Evolutionary conservation across 2,797 vertebrate genomes (phyloP).

Genomic region (Cygnus olor): DNA sequence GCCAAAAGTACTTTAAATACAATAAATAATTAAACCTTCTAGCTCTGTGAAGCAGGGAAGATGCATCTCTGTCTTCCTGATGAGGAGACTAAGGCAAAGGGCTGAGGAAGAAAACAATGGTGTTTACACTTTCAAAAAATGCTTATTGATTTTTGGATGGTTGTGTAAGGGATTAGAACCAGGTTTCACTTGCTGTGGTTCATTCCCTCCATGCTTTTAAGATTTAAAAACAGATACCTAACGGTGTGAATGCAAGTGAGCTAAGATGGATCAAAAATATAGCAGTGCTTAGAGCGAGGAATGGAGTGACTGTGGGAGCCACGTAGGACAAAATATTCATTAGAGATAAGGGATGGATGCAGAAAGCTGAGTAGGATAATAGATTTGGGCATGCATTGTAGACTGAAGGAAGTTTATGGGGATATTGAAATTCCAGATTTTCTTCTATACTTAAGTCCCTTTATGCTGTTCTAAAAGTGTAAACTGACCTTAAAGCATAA

Average conservation of each 20-base stretch:
- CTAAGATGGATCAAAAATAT: neutral
- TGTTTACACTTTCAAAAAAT: slow-evolving; percentile 28
- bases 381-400: neutral
- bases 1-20: slow-evolving; percentile 50
- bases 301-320: neutral
- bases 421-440: neutral
- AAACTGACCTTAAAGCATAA: neutral
- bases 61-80: slow-evolving; percentile 13
- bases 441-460: neutral
- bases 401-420: neutral
- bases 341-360: neutral
- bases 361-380: neutral
- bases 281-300: neutral
- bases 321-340: neutral
- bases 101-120: neutral
- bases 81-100: neutral
- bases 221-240: neutral
- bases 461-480: neutral
- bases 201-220: neutral
- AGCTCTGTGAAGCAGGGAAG: slow-evolving; percentile 22
- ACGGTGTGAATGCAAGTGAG: neutral
- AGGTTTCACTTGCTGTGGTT: neutral
- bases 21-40: slow-evolving; percentile 62
- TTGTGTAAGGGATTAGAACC: neutral
- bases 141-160: slow-evolving; percentile 34